These are phyloP conservation scores for Hozukius guyotensis DNA, from an alignment of 2,797 vertebrate species.

Conservation along the genomic window DNA sequence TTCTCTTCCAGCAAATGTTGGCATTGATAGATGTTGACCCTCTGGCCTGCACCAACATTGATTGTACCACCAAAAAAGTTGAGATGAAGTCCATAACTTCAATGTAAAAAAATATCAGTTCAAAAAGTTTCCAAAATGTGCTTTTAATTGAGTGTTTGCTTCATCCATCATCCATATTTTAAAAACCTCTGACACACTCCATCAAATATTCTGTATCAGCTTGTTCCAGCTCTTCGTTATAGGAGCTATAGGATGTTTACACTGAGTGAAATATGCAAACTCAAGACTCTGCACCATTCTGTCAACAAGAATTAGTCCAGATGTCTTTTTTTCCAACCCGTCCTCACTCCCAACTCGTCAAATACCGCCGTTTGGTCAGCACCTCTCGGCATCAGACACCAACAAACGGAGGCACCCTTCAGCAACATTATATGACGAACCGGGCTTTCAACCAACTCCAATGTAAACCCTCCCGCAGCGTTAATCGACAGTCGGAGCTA, in stretches of 20 bases:
- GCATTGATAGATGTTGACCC: background rate
- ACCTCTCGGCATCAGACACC: fast-evolving
- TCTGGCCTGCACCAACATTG: background rate
- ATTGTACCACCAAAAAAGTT: background rate
- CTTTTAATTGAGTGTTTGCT: background rate
- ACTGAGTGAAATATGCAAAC: background rate
- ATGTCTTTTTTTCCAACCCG: background rate
- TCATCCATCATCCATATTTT: background rate
- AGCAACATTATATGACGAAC: no score
- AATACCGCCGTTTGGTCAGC: no score
- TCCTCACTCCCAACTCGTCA: no score
- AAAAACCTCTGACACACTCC: background rate
- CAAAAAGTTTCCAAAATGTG: background rate
- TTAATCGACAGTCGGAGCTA: fast-evolving
- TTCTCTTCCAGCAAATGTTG: background rate
- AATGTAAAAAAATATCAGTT: background rate
- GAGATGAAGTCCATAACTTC: background rate
- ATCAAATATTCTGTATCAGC: background rate
- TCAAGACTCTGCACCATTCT: background rate
- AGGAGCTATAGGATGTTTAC: background rate
- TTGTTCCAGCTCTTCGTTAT: background rate
- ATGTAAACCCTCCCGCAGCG: no score
- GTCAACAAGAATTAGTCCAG: background rate
- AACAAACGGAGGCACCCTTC: no score
- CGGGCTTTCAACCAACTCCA: no score